Conservation (phyloP, 1,140 invertebrate species). For the Cydia fagiglandana region DNA sequence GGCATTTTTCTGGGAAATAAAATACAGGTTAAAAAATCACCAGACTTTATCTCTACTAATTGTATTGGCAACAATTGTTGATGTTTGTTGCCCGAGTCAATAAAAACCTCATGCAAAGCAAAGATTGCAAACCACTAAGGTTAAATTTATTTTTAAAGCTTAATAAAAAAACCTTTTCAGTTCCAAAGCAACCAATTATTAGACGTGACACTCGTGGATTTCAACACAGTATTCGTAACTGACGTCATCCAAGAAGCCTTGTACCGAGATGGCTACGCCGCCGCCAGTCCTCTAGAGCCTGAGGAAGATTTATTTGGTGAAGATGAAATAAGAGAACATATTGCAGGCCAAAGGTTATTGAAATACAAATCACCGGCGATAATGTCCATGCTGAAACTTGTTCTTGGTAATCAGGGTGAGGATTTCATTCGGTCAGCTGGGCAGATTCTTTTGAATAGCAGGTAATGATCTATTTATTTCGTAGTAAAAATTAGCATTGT, state of each 20-base stretch:
- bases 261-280: slow-evolving; percentile 49
- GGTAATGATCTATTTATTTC: slow-evolving; percentile 36
- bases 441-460: slow-evolving; percentile 43
- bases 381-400: slow-evolving; percentile 54
- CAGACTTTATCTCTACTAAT: too few species aligned
- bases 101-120: too few species aligned
- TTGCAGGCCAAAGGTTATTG: slow-evolving; percentile 44
- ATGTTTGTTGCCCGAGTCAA: neutral
- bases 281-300: slow-evolving; percentile 41
- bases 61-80: too few species aligned
- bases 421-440: slow-evolving; percentile 59
- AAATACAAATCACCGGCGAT: slow-evolving; percentile 63
- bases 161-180: slow-evolving; percentile 43
- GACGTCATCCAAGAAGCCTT: slow-evolving; percentile 70
- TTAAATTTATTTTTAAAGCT: too few species aligned
- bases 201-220: slow-evolving; percentile 53
- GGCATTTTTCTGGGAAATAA: too few species aligned
- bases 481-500: too few species aligned
- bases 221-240: slow-evolving; percentile 62
- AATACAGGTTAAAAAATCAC: too few species aligned
- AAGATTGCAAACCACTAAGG: too few species aligned
- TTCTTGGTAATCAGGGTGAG: slow-evolving; percentile 45
- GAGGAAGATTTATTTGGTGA: slow-evolving; percentile 49
- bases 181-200: slow-evolving; percentile 49
- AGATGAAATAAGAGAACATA: slow-evolving; percentile 49